Evolutionary conservation across 2,888 invertebrate genomes (phyloP).

Genomic region (Biston betularia): DNA sequence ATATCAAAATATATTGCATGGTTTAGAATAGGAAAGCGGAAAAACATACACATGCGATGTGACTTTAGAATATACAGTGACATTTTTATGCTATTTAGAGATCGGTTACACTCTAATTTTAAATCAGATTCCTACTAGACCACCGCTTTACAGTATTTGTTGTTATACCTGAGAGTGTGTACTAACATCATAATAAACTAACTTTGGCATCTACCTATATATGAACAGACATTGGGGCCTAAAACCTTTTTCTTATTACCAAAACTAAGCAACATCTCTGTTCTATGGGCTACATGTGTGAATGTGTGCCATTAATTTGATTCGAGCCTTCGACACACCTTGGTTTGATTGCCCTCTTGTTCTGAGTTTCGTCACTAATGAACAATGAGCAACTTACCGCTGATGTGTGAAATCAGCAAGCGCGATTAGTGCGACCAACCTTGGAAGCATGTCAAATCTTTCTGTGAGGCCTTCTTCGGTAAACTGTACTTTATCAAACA

Average conservation of each 20-base stretch:
- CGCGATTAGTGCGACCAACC: constrained; percentile 37
- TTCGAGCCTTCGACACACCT: constrained; percentile 46
- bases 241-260: constrained; percentile 6
- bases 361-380: constrained; percentile 53
- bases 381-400: constrained; percentile 50
- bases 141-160: too few relatives aligned
- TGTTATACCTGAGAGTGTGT: too few relatives aligned
- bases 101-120: too few relatives aligned
- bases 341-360: constrained; percentile 63
- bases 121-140: too few relatives aligned
- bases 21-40: too few relatives aligned
- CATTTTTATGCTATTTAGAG: too few relatives aligned
- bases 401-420: constrained; percentile 53
- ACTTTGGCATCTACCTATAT: too few relatives aligned
- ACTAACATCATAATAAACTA: too few relatives aligned
- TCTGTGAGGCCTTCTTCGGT: constrained; percentile 7
- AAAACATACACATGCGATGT: too few relatives aligned
- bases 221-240: background rate
- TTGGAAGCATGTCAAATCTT: constrained; percentile 16
- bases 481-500: background rate
- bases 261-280: background rate
- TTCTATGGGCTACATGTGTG: constrained; percentile 31
- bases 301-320: constrained; percentile 42
- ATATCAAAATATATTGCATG: too few relatives aligned
- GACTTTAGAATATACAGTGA: too few relatives aligned